Evolutionary conservation across 2,113 vertebrate genomes (phyloP).

Genomic region (Syrmaticus mikado): DNA sequence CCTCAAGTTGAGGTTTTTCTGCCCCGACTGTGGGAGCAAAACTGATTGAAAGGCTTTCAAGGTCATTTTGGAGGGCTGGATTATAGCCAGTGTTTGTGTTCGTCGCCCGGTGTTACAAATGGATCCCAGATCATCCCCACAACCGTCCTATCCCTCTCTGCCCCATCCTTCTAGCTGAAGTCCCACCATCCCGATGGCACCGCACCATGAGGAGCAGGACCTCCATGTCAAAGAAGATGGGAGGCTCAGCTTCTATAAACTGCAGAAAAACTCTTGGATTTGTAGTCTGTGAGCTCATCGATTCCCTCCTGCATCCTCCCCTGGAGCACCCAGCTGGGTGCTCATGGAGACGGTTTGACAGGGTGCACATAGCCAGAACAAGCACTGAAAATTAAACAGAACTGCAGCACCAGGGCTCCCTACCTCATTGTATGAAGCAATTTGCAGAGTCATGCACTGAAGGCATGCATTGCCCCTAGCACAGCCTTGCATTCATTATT

Average conservation of each 20-base stretch:
- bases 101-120: accelerated
- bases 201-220: not conserved
- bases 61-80: accelerated
- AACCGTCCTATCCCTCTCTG: not conserved
- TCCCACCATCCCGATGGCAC: not conserved
- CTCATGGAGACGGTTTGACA: not conserved
- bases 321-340: accelerated
- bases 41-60: not conserved
- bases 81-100: accelerated
- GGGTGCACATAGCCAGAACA: not conserved
- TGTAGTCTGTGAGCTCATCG: not conserved
- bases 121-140: accelerated
- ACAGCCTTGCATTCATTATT: not conserved
- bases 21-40: not conserved
- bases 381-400: not conserved
- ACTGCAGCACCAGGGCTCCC: not conserved
- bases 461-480: not conserved
- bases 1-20: not conserved
- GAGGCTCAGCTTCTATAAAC: not conserved
- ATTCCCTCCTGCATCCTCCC: not conserved
- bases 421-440: accelerated
- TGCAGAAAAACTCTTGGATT: not conserved
- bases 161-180: not conserved
- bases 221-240: not conserved
- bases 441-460: not conserved